Conservation (phyloP, 2,888 invertebrate species). For the Euzophera pinguis region DNA sequence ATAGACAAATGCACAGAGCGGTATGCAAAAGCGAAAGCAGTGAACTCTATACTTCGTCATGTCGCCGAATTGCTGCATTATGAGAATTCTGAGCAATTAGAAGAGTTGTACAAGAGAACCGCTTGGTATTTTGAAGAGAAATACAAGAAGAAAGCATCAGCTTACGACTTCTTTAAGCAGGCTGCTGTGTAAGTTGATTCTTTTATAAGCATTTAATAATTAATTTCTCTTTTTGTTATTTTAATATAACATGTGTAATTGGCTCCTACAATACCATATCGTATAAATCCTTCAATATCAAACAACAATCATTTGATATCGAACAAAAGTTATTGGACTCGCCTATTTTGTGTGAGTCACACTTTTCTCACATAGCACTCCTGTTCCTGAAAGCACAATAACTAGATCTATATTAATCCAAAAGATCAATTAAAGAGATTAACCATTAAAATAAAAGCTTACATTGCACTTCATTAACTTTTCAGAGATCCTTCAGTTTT, state of each 20-base stretch:
- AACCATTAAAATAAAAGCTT: no score
- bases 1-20: constrained; percentile 99
- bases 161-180: constrained; percentile 99
- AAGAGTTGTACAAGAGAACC: constrained; percentile 96
- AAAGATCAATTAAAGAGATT: no score
- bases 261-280: no score
- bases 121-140: constrained; percentile 99
- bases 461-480: constrained; percentile 15
- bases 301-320: no score
- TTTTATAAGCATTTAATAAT: not conserved
- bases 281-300: no score
- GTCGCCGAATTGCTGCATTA: constrained; percentile 97
- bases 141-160: constrained; percentile 95
- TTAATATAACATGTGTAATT: no score
- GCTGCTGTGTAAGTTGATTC: constrained; percentile 91
- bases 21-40: constrained; percentile 98
- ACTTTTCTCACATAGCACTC: no score
- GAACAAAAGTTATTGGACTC: no score
- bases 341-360: no score
- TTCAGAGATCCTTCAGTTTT: constrained; percentile 95
- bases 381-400: no score
- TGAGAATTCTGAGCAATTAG: constrained; percentile 94
- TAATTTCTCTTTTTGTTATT: no score
- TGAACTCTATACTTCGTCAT: constrained; percentile 98
- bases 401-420: no score